Evolutionary conservation across 1,140 invertebrate genomes (phyloP), one percentile per base, ranked within the genome.

Genomic region (Manduca sexta): DNA sequence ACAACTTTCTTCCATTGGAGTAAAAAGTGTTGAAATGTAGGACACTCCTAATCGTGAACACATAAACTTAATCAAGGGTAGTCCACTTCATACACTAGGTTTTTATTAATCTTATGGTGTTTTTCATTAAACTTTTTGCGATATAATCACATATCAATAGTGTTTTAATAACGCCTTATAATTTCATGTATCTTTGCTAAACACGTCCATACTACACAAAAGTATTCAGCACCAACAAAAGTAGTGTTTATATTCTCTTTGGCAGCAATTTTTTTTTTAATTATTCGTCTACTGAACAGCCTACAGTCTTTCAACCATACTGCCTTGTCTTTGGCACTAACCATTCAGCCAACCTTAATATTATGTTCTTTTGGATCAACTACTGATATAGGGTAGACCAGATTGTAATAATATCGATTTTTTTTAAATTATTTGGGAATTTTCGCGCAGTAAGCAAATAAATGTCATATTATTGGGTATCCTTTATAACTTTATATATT

Each of bases 1-100:
- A 69, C 59, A 70, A 74, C 68, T 81, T 74, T 81, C 72, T 74
- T 84, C 75, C 80, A 84, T 84, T 81, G 73, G 71, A 64, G 52
- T 68, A 66, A 67, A 69, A 70, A 52, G 44, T 61, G 54, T 56
- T 57, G 60, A 68, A 73, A 84, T 79, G 72, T 83, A 78, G 79
- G 77, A 57, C 80, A 81, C 52, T 53, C 41, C 50, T 58, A 47
- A 61, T 61, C 42, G 46, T 52, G 55, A 62, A 45, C 34, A 45
- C 53, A 54, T 60, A 57, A 18, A 53, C 42, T 48, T 12, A 47
- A 40, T 47, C 50, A 45, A 18, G 45, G 10, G 12, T 41, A 11
- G 11, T 39, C 13, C 14, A 39, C 16, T 7, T 13, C 11, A 1
- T 6, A 39, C 16, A 8, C 11, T 35, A 35, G 6, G n/a, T 12